phyloP scores from a whole-genome alignment of 2,113 vertebrate species.

The Toxostoma redivivum region DNA sequence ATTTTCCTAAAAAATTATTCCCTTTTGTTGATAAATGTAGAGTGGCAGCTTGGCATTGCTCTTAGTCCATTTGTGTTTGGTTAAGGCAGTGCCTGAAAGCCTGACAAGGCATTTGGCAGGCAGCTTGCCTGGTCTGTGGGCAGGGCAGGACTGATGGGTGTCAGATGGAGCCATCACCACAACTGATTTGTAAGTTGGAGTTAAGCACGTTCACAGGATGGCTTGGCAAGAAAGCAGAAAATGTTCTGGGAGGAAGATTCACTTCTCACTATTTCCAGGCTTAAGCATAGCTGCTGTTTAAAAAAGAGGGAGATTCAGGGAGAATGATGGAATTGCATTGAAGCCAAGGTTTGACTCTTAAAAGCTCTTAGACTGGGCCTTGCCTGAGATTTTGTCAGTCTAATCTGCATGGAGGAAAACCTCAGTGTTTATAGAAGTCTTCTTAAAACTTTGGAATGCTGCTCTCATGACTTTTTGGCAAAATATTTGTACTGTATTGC shows the following conservation, averaged over 20 bases:
- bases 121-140: neutral
- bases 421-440: neutral
- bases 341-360: neutral
- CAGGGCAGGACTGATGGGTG: neutral
- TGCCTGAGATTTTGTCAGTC: neutral
- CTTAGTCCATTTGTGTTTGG: neutral
- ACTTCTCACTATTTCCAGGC: neutral
- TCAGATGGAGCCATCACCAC: neutral
- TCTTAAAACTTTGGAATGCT: neutral
- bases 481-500: neutral
- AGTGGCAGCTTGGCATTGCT: neutral
- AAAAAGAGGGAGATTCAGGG: neutral
- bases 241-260: neutral
- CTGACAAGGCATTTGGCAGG: neutral
- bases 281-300: neutral
- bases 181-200: neutral
- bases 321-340: neutral
- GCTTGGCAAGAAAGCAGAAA: neutral
- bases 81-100: neutral
- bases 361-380: neutral
- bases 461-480: neutral
- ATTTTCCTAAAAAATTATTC: conserved; percentile 33
- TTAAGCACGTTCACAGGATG: neutral
- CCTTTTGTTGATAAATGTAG: neutral
- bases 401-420: neutral